Conservation (phyloP, 2,797 vertebrate genomes). For the Acrossocheilus fasciatus region DNA sequence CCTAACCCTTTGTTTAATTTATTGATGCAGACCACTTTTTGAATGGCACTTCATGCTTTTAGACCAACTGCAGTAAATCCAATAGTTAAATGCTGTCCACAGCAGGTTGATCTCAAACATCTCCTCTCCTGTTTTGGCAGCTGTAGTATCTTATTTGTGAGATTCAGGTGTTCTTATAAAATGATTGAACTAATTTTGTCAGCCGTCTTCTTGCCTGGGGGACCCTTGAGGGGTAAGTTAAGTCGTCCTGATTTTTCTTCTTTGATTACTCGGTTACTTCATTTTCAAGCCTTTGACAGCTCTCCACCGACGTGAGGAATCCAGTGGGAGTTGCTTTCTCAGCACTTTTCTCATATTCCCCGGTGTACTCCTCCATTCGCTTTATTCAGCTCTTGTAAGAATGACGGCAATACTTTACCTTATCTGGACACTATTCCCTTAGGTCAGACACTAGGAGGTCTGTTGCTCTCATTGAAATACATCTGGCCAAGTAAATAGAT, state of each 20-base stretch:
- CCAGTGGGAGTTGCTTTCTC: slow-evolving; percentile 40
- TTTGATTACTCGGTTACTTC: slow-evolving; percentile 63
- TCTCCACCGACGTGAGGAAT: slow-evolving; percentile 4
- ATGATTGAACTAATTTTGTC: slow-evolving; percentile 67
- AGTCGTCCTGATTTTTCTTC: slow-evolving; percentile 59
- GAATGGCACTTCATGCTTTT: not conserved
- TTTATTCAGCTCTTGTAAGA: slow-evolving; percentile 40
- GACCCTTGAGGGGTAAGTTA: slow-evolving; percentile 55
- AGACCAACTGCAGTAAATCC: slow-evolving; percentile 10
- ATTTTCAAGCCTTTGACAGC: slow-evolving; percentile 65
- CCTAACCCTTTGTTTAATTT: not conserved
- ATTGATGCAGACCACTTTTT: not conserved
- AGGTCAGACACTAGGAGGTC: slow-evolving; percentile 48
- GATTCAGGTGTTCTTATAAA: slow-evolving; percentile 47
- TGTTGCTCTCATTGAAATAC: not conserved
- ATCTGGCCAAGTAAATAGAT: not conserved
- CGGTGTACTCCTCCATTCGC: not conserved
- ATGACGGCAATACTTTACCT: not conserved
- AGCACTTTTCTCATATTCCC: slow-evolving; percentile 33
- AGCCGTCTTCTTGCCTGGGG: slow-evolving; percentile 60
- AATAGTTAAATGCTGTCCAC: slow-evolving; percentile 14
- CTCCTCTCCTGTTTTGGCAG: slow-evolving; percentile 40
- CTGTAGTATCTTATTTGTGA: slow-evolving; percentile 48
- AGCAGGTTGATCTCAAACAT: slow-evolving; percentile 36
- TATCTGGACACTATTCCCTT: slow-evolving; percentile 13